Conservation (phyloP, 1,140 invertebrate genomes). For the Antheraea pernyi region DNA sequence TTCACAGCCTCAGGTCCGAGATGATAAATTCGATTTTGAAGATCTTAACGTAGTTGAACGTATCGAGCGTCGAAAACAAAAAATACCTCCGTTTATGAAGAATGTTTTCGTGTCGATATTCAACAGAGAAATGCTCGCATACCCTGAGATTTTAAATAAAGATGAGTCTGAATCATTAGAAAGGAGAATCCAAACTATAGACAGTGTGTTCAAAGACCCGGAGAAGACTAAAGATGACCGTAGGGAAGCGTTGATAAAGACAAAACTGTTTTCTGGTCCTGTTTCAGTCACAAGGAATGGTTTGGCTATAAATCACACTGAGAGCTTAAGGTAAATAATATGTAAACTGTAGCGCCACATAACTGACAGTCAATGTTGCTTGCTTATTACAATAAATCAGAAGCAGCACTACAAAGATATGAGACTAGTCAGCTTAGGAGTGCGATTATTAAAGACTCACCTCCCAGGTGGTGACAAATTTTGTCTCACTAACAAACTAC, state of each 20-base stretch:
- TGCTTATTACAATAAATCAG: too few relatives aligned
- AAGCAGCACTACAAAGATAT: too few relatives aligned
- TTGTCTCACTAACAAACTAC: too few relatives aligned
- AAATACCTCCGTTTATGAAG: conserved; percentile 81
- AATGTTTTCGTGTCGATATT: conserved; percentile 81
- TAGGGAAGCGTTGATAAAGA: conserved; percentile 39
- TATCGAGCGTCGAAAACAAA: conserved; percentile 47
- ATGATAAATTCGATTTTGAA: conserved; percentile 70
- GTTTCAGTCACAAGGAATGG: conserved; percentile 61
- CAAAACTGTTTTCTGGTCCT: conserved; percentile 64
- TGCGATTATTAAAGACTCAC: too few relatives aligned
- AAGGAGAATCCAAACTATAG: conserved; percentile 78
- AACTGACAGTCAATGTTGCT: too few relatives aligned
- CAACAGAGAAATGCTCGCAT: conserved; percentile 82
- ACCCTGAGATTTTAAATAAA: conserved; percentile 83
- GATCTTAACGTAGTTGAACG: conserved; percentile 64
- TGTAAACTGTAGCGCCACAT: too few relatives aligned
- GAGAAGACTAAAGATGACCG: conserved; percentile 48
- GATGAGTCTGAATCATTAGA: conserved; percentile 83
- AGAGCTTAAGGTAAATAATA: conserved; percentile 68
- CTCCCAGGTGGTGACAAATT: too few relatives aligned
- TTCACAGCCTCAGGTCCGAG: conserved; percentile 58
- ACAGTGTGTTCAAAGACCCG: conserved; percentile 80
- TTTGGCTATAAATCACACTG: conserved; percentile 78
- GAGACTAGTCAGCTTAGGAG: too few relatives aligned